Conservation (phyloP, 2,113 vertebrate genomes). For the Archilochus colubris region DNA sequence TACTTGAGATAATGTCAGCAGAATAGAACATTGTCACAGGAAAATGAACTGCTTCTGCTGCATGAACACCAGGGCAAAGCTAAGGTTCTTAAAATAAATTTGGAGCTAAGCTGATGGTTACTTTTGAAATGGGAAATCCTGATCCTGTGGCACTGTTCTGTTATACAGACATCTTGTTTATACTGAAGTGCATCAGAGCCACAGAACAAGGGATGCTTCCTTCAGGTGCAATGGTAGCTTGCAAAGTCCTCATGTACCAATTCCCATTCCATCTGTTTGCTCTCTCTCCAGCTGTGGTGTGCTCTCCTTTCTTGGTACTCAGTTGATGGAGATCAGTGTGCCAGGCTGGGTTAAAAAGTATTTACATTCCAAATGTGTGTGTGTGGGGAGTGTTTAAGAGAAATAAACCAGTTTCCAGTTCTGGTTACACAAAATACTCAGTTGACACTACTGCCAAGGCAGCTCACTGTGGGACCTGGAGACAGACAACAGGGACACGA, state of each 20-base stretch:
- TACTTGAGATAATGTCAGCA: conserved; percentile 64
- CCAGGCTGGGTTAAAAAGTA: neutral
- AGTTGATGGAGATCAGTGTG: neutral
- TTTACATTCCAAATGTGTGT: neutral
- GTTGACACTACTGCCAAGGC: neutral
- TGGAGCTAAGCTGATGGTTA: neutral
- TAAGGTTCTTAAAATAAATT: conserved; percentile 40
- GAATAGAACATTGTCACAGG: conserved; percentile 49
- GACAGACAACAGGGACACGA: neutral
- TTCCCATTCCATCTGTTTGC: neutral
- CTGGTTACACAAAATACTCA: neutral
- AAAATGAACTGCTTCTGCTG: conserved; percentile 59
- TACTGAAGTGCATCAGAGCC: neutral
- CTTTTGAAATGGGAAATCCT: conserved; percentile 44
- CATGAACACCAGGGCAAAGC: conserved; percentile 24
- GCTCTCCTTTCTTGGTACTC: neutral
- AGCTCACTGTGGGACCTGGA: neutral
- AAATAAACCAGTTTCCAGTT: neutral
- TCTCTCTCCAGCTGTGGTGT: neutral
- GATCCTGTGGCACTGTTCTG: neutral
- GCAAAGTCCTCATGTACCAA: neutral
- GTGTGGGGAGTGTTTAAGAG: accelerated
- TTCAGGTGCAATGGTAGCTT: accelerated
- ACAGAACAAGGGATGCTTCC: neutral
- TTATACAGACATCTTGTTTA: neutral